Evolutionary conservation across 2,797 vertebrate genomes (phyloP).

Genomic region (Platyrinchus mystaceus): DNA sequence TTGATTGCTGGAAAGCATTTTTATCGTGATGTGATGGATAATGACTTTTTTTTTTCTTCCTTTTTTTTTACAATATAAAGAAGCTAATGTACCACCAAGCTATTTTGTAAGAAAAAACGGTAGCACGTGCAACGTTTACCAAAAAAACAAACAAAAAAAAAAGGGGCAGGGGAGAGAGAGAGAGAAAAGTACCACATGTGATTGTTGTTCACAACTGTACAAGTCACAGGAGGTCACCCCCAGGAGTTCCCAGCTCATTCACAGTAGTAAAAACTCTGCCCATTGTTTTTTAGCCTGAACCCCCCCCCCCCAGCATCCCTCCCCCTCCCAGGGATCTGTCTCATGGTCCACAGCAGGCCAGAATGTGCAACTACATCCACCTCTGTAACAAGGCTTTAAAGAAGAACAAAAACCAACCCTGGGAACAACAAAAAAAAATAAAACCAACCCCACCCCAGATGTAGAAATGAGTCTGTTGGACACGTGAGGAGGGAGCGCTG

Average conservation of each 20-base stretch:
- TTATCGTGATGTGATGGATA: slow-evolving; percentile 58
- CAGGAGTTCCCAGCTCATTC: slow-evolving; percentile 41
- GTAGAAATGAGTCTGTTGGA: background rate
- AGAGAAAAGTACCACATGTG: slow-evolving; percentile 56
- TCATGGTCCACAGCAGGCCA: background rate
- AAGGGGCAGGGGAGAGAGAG: background rate
- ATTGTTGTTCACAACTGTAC: slow-evolving; percentile 71
- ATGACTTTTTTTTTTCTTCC: slow-evolving; percentile 29
- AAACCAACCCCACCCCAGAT: background rate
- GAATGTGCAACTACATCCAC: slow-evolving; percentile 34
- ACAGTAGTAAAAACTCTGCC: slow-evolving; percentile 62
- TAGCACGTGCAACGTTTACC: slow-evolving; percentile 53
- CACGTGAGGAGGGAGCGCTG: no score
- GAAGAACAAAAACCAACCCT: background rate
- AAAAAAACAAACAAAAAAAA: slow-evolving; percentile 32
- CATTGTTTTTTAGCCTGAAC: background rate
- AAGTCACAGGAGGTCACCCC: slow-evolving; percentile 39
- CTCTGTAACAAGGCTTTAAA: background rate
- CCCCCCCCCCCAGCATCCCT: background rate
- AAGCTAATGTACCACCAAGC: slow-evolving; percentile 64
- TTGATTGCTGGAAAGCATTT: slow-evolving; percentile 68
- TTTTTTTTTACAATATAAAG: slow-evolving; percentile 64
- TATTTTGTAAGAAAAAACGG: slow-evolving; percentile 41
- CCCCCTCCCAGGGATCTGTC: background rate
- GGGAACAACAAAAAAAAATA: background rate